phyloP scores from a whole-genome alignment of 2,888 invertebrate species.

The Deilephila elpenor region DNA sequence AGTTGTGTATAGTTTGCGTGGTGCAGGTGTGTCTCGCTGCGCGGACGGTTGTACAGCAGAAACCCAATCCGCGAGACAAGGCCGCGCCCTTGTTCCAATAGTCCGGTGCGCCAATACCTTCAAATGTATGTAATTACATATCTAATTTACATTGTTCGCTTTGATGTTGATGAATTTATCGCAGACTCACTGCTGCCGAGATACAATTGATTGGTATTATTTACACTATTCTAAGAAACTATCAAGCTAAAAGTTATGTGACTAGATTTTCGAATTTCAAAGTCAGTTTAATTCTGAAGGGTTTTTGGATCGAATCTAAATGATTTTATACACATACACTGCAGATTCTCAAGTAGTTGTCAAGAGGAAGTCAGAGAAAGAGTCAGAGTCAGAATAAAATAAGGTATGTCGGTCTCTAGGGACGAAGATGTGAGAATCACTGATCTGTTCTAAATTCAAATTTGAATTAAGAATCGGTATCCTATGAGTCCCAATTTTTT shows the following conservation, averaged over 20 bases:
- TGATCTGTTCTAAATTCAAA: too few relatives aligned
- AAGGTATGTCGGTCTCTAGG: too few relatives aligned
- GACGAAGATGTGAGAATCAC: too few relatives aligned
- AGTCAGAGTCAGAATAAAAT: too few relatives aligned
- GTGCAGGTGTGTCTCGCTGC: slow-evolving; percentile 23
- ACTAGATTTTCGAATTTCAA: neutral
- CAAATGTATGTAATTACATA: slow-evolving; percentile 66
- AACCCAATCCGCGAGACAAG: slow-evolving; percentile 56
- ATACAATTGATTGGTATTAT: neutral
- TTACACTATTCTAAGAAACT: neutral
- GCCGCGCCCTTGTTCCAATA: slow-evolving; percentile 56
- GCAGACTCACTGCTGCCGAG: neutral
- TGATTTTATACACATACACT: too few relatives aligned
- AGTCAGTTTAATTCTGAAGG: too few relatives aligned
- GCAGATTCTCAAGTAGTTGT: too few relatives aligned
- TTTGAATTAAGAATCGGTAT: too few relatives aligned
- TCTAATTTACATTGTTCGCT: slow-evolving; percentile 39
- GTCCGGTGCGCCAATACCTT: slow-evolving; percentile 48
- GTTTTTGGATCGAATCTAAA: too few relatives aligned
- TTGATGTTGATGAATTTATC: slow-evolving; percentile 24
- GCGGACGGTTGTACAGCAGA: slow-evolving; percentile 39
- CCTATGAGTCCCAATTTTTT: too few relatives aligned
- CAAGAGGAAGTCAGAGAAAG: too few relatives aligned
- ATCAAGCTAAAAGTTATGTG: neutral
- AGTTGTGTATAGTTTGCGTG: neutral